A percentile compares a stretch with the other conserved stretches of the same genome.
phyloP scores from a whole-genome alignment of 2,113 vertebrate genomes.

The Vulpes lagopus region DNA sequence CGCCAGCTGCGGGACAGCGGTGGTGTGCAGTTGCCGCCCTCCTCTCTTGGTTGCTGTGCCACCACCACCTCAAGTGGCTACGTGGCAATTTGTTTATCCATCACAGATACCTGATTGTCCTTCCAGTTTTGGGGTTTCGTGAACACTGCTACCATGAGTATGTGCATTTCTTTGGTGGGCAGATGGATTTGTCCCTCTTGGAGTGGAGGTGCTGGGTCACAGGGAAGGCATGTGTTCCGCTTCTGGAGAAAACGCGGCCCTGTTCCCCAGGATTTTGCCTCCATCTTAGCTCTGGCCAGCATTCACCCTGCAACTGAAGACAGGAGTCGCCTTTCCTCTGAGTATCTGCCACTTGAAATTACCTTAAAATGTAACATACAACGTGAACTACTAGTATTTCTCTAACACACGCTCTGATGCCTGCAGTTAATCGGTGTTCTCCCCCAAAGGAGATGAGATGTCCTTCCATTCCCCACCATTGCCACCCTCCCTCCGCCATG shows the following conservation, averaged over 20 bases:
- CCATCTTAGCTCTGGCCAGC: background rate
- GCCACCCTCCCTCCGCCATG: background rate
- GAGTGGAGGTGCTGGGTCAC: background rate
- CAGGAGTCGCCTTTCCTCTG: background rate
- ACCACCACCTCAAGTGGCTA: rapidly evolving
- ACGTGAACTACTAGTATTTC: background rate
- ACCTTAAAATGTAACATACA: background rate
- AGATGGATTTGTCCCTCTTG: background rate
- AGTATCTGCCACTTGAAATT: background rate
- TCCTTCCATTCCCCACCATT: background rate
- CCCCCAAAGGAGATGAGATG: no score
- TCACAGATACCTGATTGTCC: background rate
- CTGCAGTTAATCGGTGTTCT: background rate
- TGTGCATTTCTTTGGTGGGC: background rate
- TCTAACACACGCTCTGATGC: background rate
- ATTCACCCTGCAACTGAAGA: background rate
- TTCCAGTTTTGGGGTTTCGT: background rate
- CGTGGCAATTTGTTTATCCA: background rate
- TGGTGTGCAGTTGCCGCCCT: background rate
- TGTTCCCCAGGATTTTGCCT: background rate
- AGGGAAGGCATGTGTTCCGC: background rate
- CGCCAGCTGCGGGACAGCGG: background rate
- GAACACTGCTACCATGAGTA: background rate
- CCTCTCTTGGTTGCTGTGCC: background rate
- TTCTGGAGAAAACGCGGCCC: background rate